Conservation (phyloP, 2,888 invertebrate species). For the Celastrina argiolus region DNA sequence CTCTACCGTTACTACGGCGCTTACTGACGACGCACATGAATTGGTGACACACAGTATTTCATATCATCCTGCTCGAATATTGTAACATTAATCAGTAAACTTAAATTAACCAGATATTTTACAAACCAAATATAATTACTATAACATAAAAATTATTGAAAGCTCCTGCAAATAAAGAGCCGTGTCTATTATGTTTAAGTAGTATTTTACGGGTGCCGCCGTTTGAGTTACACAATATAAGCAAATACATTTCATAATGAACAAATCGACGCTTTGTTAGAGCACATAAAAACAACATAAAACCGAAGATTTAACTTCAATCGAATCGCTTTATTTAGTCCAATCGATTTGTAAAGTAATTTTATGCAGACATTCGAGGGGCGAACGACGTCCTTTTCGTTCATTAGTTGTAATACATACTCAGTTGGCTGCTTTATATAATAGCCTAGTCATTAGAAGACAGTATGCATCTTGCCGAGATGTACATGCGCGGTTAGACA, state of each 20-base stretch:
- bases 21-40: background rate
- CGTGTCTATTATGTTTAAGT: background rate
- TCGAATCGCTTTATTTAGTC: background rate
- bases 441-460: no score
- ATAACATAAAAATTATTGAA: background rate
- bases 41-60: background rate
- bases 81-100: no score
- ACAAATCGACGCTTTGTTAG: background rate
- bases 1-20: background rate
- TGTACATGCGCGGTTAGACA: no score
- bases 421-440: no score
- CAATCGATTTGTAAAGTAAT: background rate
- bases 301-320: conserved; percentile 1
- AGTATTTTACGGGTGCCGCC: background rate
- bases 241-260: background rate
- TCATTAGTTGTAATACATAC: background rate
- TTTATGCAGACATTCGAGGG: background rate
- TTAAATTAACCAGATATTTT: background rate
- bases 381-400: background rate
- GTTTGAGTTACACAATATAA: background rate
- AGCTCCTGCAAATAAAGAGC: background rate
- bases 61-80: background rate
- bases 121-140: background rate
- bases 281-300: conserved; percentile 8
- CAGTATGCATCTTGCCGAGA: no score